Conservation (phyloP, 1,140 invertebrate genomes). For the Zeugodacus cucurbitae region DNA sequence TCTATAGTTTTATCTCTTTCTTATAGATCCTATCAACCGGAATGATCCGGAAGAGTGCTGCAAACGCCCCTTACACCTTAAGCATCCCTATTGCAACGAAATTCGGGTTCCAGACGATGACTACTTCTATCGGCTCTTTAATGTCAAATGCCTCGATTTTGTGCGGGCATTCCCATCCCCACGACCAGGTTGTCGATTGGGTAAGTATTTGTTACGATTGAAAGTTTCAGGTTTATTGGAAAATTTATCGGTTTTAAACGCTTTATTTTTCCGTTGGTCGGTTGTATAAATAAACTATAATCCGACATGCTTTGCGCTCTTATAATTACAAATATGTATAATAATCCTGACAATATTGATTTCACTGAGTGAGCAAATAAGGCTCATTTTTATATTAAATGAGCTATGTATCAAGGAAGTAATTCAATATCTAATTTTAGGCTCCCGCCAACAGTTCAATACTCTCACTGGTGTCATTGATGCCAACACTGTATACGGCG, state of each 20-base stretch:
- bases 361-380: no score
- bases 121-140: slow-evolving; percentile 88
- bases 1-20: neutral
- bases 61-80: slow-evolving; percentile 77
- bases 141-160: slow-evolving; percentile 88
- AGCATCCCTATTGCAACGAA: slow-evolving; percentile 92
- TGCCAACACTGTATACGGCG: slow-evolving; percentile 87
- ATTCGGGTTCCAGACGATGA: slow-evolving; percentile 90
- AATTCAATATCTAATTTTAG: slow-evolving; percentile 56
- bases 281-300: no score
- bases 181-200: slow-evolving; percentile 83
- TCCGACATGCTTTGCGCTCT: no score
- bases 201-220: slow-evolving; percentile 62
- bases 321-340: no score
- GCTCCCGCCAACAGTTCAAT: slow-evolving; percentile 83
- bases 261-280: no score
- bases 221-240: no score
- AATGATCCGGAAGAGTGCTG: slow-evolving; percentile 92
- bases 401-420: no score
- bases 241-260: no score
- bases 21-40: slow-evolving; percentile 81
- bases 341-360: no score
- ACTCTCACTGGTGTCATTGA: slow-evolving; percentile 84
- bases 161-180: slow-evolving; percentile 86
- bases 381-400: no score